phyloP scores from a whole-genome alignment of 2,113 vertebrate genomes.

The Otocyon megalotis region DNA sequence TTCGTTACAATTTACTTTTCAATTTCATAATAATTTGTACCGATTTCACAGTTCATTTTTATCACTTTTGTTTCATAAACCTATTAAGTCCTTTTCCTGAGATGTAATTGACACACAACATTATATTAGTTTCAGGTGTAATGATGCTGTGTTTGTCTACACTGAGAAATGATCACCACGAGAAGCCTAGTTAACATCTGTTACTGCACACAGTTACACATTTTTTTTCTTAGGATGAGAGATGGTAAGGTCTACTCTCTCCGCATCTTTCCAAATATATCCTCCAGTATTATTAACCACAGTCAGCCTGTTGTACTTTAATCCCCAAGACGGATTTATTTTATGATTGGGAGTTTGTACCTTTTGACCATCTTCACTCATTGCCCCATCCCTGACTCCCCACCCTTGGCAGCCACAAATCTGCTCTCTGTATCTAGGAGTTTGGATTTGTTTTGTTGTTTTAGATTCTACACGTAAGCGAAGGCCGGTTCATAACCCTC shows the following conservation, averaged over 20 bases:
- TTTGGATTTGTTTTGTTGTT: neutral
- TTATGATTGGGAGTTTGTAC: neutral
- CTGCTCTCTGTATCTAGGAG: neutral
- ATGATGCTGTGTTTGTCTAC: neutral
- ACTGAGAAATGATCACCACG: neutral
- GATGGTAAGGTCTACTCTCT: neutral
- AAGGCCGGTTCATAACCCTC: neutral
- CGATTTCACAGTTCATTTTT: neutral
- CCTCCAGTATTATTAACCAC: neutral
- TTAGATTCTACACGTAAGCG: neutral
- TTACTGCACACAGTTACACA: neutral
- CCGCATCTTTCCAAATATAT: neutral
- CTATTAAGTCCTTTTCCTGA: neutral
- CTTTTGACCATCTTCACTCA: neutral
- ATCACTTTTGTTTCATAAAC: constrained; percentile 27
- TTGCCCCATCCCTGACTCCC: neutral
- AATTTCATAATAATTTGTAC: constrained; percentile 47
- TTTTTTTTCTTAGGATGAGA: neutral
- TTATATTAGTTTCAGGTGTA: neutral
- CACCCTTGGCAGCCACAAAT: no score
- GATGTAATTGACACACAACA: neutral
- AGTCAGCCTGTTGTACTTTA: neutral
- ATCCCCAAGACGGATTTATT: neutral
- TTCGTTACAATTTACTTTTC: constrained; percentile 26
- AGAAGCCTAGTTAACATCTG: neutral